phyloP scores from a whole-genome alignment of 1,140 invertebrate genomes.

The Magallana ariakensis region DNA sequence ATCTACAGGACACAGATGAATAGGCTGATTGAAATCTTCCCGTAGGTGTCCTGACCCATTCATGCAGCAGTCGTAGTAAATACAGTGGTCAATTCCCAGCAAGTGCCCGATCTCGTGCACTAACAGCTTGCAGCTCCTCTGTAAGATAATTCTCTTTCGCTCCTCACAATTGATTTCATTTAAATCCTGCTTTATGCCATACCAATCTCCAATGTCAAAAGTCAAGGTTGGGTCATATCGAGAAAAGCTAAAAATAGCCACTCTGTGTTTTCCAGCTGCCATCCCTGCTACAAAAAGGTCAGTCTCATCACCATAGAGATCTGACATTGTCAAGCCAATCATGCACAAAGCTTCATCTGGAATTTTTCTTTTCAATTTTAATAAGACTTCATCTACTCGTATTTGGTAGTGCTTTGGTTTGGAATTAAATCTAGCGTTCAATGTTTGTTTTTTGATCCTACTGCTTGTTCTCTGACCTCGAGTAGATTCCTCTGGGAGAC shows the following conservation, averaged over 20 bases:
- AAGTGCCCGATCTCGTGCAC: slow-evolving; percentile 76
- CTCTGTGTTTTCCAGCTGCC: slow-evolving; percentile 71
- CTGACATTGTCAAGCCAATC: slow-evolving; percentile 74
- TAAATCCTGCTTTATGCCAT: slow-evolving; percentile 58
- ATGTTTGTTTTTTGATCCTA: slow-evolving; percentile 54
- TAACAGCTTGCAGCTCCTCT: slow-evolving; percentile 73
- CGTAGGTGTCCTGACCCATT: slow-evolving; percentile 75
- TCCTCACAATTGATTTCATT: slow-evolving; percentile 52
- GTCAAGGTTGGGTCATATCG: slow-evolving; percentile 73
- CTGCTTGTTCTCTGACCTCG: slow-evolving; percentile 45
- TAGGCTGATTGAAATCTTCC: slow-evolving; percentile 76
- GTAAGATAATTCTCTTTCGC: slow-evolving; percentile 62
- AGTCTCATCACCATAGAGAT: slow-evolving; percentile 72
- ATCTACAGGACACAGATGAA: slow-evolving; percentile 77
- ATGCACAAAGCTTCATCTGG: slow-evolving; percentile 73
- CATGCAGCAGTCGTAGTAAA: slow-evolving; percentile 76
- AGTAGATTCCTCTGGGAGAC: not conserved
- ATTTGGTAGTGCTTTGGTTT: slow-evolving; percentile 70
- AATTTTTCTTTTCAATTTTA: slow-evolving; percentile 63
- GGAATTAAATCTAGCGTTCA: slow-evolving; percentile 66
- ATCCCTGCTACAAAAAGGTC: slow-evolving; percentile 77
- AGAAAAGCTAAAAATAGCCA: slow-evolving; percentile 74
- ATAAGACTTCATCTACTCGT: slow-evolving; percentile 65
- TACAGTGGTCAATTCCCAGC: slow-evolving; percentile 75
- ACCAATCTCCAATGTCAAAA: slow-evolving; percentile 73